Conservation (phyloP, 2,888 invertebrate genomes). For the Tortrix viridana region DNA sequence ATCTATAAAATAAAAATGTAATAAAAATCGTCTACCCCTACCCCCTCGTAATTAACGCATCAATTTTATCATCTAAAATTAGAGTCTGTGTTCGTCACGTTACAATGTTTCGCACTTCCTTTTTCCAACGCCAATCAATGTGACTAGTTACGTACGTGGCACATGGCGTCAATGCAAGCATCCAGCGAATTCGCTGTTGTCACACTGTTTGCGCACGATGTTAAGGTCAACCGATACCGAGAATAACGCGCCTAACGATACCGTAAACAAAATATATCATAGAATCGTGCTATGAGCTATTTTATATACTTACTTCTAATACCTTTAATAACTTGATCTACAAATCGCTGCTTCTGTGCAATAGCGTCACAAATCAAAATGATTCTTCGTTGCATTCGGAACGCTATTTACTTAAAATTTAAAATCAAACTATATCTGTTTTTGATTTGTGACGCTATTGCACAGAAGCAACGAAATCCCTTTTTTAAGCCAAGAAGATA, state of each 20-base stretch:
- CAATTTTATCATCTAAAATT: constrained; percentile 26
- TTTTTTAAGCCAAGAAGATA: too few relatives aligned
- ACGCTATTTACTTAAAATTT: too few relatives aligned
- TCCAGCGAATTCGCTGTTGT: constrained; percentile 45
- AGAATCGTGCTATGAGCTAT: background rate
- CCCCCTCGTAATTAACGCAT: constrained; percentile 24
- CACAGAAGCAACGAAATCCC: too few relatives aligned
- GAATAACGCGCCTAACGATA: constrained; percentile 55
- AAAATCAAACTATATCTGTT: too few relatives aligned
- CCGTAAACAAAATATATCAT: constrained; percentile 45
- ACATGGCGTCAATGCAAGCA: constrained; percentile 10
- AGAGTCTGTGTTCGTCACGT: constrained; percentile 16
- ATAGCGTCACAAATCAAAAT: too few relatives aligned
- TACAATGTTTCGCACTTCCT: constrained; percentile 13
- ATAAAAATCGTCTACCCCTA: too few relatives aligned
- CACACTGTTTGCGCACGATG: constrained; percentile 46
- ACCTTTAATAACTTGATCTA: too few relatives aligned
- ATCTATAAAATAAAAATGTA: too few relatives aligned
- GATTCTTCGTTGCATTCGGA: too few relatives aligned
- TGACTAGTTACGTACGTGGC: constrained; percentile 9
- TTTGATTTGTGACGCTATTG: too few relatives aligned
- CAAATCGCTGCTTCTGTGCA: too few relatives aligned
- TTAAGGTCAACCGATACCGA: constrained; percentile 56
- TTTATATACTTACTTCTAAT: background rate
- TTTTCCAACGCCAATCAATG: background rate